phyloP scores from a whole-genome alignment of 1,140 invertebrate genomes.

The Harlomillsia oculata region DNA sequence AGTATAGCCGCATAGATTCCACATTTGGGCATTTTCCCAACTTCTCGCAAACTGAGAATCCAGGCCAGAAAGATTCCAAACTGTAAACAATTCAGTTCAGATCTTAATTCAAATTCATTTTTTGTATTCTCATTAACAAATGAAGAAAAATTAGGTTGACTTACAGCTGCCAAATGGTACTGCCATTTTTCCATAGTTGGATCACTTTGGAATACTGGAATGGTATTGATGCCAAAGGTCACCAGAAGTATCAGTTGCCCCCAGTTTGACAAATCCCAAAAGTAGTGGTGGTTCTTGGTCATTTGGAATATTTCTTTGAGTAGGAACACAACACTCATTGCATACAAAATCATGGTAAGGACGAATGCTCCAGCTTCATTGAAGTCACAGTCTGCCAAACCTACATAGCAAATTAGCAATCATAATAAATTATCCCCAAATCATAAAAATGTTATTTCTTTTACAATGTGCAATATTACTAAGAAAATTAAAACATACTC shows the following conservation, averaged over 20 bases:
- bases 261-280: constrained; percentile 4
- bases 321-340: neutral
- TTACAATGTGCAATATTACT: too few relatives aligned
- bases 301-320: constrained; percentile 24
- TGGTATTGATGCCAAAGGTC: constrained; percentile 10
- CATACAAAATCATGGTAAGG: neutral
- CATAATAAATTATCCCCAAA: neutral
- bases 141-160: neutral
- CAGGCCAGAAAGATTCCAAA: constrained; percentile 19
- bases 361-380: neutral
- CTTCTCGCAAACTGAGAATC: constrained; percentile 21
- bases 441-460: neutral
- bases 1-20: constrained; percentile 14
- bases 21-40: constrained; percentile 16
- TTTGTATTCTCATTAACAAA: neutral
- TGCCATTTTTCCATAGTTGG: constrained; percentile 3
- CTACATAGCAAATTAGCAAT: neutral
- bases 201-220: constrained; percentile 5
- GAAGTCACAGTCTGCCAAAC: constrained; percentile 7
- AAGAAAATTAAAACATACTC: constrained; percentile 8
- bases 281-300: neutral
- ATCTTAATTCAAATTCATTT: neutral
- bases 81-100: too few relatives aligned
- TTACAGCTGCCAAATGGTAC: constrained; percentile 19
- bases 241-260: constrained; percentile 8